Base-by-base conservation (phyloP, 2,797 vertebrate genomes). In the Sebastiscus albofasciatus region DNA sequence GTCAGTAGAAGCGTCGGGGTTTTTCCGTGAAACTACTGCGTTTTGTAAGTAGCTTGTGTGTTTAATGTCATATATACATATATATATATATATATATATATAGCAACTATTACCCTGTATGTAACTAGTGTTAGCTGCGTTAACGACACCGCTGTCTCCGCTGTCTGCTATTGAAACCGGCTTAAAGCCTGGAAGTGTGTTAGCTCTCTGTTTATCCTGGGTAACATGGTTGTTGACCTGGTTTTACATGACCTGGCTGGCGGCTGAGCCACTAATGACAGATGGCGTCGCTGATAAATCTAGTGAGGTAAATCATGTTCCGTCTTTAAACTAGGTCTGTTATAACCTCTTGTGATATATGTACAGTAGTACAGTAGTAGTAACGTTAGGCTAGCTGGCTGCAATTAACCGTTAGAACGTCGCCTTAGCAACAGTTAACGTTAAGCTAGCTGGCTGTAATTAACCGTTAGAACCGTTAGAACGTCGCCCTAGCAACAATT, bases 1-100 rank as follows among this genome's bases (percentile, higher is more conserved):
- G 66, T 74, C 72, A 87, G 2, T 93, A 93, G 88, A 68, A 75
- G 76, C 75, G 56, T 83, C 42, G 74, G 84, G 82, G 72, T 68
- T 77, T 42, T 70, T 77, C 54, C 55, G 73, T n/a, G 34, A 70
- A 84, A 70, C 76, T 31, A 20, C 83, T 74, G 73, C 61, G 27
- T 77, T 83, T 76, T 79, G 93, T 94, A 75, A 92, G 93, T 68
- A 54, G 8, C 14, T 5, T 29, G 5, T 8, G 9, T 52, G 24
- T 36, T 73, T 33, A 0, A 8, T 10, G 4, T 54, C 13, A 55
- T 10, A 3, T 24, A 3, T 20, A 3, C n/a, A n/a, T n/a, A 24
- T 24, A 24, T 24, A 24, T 24, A 24, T 24, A 24, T 24, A 24
- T 2, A 24, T 24, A 24, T 24, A 55, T 10, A 3, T 24, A 3